Evolutionary conservation across 2,888 invertebrate genomes (phyloP), one percentile per base, ranked within the genome.

Genomic region (Xiphydria camelus): DNA sequence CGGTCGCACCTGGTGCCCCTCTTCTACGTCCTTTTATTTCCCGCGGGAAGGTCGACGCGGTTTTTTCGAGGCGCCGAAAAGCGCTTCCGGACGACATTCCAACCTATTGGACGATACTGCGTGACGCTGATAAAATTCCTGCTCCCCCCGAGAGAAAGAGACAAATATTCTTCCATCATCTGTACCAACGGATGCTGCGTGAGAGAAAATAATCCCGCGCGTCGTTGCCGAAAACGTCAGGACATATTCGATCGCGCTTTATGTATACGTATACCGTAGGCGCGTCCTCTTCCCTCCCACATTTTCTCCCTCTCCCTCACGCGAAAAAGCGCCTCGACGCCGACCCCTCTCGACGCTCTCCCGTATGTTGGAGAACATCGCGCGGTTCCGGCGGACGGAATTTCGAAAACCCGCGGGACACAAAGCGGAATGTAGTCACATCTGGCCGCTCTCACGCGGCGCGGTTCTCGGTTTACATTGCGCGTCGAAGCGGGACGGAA

Each of bases 371-470:
- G 25, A 41, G 29, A 36, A 23, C 26, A 19, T 23, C 15, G 26
- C 21, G 35, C 6, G 10, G 34, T 34, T 17, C 10, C 12, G 10
- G 45, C 42, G 59, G 57, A 58, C 44, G 59, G 62, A 70, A 70
- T 71, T 70, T 68, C 56, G 60, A 55, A 61, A 59, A 61, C 66
- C 70, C 72, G 66, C 68, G 58, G 69, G 67, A 68, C 57, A 69
- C 61, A 61, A 65, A 66, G 59, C 61, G 59, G 62, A 53, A 62
- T 64, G 61, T 66, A 66, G 63, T 66, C 68, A 62, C 68, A 70
- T 68, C 66, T 68, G 70, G 67, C 47, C 56, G 59, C 58, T 68
- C 68, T 62, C 70, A 70, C 66, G 66, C 64, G 54, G 55, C 57
- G 55, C 20, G 43, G 52, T 56, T 57, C 61, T 57, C 57, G 59